Evolutionary conservation across 2,797 vertebrate genomes (phyloP).

Genomic region (Platalea minor): DNA sequence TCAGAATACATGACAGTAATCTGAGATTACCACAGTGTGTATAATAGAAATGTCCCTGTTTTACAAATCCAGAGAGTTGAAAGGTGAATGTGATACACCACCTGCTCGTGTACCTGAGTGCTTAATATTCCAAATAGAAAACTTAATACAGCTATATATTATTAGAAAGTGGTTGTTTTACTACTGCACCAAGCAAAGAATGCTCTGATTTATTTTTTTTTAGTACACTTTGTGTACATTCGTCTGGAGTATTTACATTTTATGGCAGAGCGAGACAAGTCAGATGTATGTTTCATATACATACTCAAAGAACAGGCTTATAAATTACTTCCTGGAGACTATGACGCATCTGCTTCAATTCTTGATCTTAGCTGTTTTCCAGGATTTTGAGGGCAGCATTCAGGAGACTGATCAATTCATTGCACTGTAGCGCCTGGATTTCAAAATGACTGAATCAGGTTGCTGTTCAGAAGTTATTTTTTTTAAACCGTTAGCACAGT

Average conservation of each 20-base stretch:
- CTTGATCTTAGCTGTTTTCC: constrained; percentile 35
- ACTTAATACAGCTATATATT: not conserved
- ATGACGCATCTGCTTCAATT: not conserved
- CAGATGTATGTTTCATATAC: constrained; percentile 2
- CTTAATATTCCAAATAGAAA: not conserved
- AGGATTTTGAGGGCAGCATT: constrained; percentile 33
- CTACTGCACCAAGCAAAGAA: not conserved
- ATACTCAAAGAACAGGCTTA: not conserved
- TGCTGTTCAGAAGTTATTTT: constrained; percentile 32
- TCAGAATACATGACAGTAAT: not conserved
- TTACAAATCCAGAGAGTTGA: not conserved
- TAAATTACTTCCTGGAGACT: constrained; percentile 40
- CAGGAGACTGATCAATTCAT: constrained; percentile 33
- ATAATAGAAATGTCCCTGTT: not conserved
- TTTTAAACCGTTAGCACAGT: constrained; percentile 7
- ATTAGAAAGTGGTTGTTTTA: constrained; percentile 18
- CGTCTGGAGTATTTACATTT: constrained; percentile 47
- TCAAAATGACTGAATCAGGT: constrained; percentile 36
- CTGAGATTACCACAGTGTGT: not conserved
- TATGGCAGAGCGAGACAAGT: constrained; percentile 6
- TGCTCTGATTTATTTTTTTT: not conserved
- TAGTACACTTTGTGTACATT: constrained; percentile 8
- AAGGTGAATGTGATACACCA: not conserved
- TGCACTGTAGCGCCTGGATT: constrained; percentile 13
- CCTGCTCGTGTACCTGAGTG: not conserved